Percentiles rank a stretch among this genome's conserved stretches.
phyloP scores from a whole-genome alignment of 1,140 invertebrate genomes.

The Heliothis subflexa region DNA sequence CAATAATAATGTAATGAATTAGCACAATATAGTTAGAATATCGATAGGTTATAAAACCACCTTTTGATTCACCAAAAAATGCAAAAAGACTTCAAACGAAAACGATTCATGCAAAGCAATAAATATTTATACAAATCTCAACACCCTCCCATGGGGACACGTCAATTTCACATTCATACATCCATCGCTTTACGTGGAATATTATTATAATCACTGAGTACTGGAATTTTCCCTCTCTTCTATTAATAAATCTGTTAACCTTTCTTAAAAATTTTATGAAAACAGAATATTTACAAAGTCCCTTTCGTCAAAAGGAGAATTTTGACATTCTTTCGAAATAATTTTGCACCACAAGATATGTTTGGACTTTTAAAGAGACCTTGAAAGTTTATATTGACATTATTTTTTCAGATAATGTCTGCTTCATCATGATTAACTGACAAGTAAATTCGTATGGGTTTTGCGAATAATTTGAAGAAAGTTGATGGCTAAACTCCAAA shows the following conservation, averaged over 20 bases:
- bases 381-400: background rate
- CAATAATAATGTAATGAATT: too few species aligned
- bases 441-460: background rate
- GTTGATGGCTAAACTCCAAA: too few species aligned
- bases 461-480: too few species aligned
- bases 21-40: too few species aligned
- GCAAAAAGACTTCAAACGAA: background rate
- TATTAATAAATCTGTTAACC: background rate
- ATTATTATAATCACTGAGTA: background rate
- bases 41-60: background rate
- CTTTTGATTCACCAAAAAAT: background rate
- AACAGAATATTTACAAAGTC: background rate
- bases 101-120: background rate
- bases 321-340: slow-evolving; percentile 7
- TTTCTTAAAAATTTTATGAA: background rate
- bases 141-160: background rate
- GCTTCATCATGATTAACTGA: background rate
- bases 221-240: background rate
- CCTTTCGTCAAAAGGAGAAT: background rate
- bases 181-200: background rate
- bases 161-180: slow-evolving; percentile 11
- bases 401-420: background rate
- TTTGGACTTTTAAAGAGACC: slow-evolving; percentile 10
- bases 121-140: slow-evolving; percentile 15
- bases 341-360: slow-evolving; percentile 5